A percentile compares a stretch with the other conserved stretches of the same genome.
Conservation (phyloP, 2,797 vertebrate genomes). For the Perdix hodgsoniae region DNA sequence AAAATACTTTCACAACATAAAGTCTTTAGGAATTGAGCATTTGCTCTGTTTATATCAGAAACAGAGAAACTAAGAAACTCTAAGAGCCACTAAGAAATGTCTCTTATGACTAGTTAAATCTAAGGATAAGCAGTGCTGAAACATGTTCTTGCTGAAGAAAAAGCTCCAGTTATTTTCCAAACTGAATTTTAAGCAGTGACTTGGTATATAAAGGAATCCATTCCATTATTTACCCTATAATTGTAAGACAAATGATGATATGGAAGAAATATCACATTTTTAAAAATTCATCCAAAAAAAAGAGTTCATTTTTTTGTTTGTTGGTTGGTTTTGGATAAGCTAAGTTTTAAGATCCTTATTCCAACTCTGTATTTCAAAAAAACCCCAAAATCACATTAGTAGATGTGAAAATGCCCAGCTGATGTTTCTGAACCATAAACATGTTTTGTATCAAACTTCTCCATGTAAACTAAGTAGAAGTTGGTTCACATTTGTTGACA, state of each 20-base stretch:
- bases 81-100: neutral
- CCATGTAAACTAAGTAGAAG: neutral
- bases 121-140: neutral
- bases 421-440: neutral
- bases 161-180: neutral
- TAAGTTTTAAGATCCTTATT: neutral
- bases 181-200: neutral
- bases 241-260: neutral
- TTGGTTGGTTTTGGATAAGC: neutral
- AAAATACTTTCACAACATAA: neutral
- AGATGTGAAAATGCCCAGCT: neutral
- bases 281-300: neutral
- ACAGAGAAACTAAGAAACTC: no score
- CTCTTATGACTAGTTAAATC: neutral
- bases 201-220: neutral
- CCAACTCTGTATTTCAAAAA: neutral
- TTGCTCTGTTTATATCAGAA: neutral
- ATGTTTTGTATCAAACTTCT: neutral
- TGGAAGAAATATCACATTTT: neutral
- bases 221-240: neutral
- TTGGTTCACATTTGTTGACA: neutral
- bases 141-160: neutral
- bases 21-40: neutral
- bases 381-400: neutral
- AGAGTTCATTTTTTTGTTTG: neutral